Evolutionary conservation across 2,888 invertebrate genomes (phyloP).

Genomic region (Eubasilissa splendida): DNA sequence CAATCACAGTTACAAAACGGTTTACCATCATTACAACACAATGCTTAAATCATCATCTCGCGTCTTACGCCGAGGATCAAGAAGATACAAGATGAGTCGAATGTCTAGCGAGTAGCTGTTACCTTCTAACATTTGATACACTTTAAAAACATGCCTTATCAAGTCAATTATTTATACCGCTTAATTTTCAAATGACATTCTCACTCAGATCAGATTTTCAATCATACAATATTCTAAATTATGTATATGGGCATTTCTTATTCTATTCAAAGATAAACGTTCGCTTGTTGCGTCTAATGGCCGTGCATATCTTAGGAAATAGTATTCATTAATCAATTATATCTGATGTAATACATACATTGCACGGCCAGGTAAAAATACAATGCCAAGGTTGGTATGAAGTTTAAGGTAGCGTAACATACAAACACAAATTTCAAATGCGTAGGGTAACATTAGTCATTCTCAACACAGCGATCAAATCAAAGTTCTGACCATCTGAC

Average conservation of each 20-base stretch:
- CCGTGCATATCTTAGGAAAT: constrained; percentile 37
- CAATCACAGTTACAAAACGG: too few species aligned
- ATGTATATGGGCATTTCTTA: background rate
- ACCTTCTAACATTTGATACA: too few species aligned
- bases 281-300: constrained; percentile 20
- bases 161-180: constrained; percentile 2
- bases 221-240: background rate
- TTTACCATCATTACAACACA: too few species aligned
- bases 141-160: too few species aligned
- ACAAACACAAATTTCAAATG: background rate
- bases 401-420: background rate
- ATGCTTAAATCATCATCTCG: too few species aligned
- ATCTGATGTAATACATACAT: constrained; percentile 55
- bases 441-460: constrained; percentile 28
- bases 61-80: too few species aligned
- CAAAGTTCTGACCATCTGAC: constrained; percentile 18
- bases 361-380: constrained; percentile 10
- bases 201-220: background rate
- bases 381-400: background rate
- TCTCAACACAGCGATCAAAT: constrained; percentile 3
- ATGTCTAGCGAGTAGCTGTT: too few species aligned
- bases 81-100: too few species aligned
- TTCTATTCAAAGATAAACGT: background rate
- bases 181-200: constrained; percentile 17
- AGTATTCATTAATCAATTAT: constrained; percentile 50